A percentile compares a stretch with the other conserved stretches of the same genome.
phyloP scores from a whole-genome alignment of 2,797 vertebrate species.

The Gadopsis marmoratus region DNA sequence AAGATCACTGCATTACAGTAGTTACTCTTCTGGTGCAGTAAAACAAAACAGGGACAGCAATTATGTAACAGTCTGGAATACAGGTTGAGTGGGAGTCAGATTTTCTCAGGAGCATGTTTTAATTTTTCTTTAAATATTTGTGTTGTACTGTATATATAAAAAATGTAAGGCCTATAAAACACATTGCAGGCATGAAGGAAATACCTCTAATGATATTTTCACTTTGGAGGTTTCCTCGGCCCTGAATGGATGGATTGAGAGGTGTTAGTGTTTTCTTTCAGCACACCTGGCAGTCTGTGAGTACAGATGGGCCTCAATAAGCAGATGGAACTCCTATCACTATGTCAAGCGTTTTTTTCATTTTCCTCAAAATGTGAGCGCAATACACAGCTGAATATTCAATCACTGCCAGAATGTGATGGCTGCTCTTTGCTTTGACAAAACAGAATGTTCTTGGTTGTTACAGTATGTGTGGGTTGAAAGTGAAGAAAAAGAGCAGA shows the following conservation, averaged over 20 bases:
- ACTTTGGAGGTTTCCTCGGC: conserved; percentile 31
- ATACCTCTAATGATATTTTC: conserved; percentile 12
- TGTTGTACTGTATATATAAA: conserved; percentile 4
- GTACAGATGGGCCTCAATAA: conserved; percentile 54
- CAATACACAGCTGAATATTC: conserved; percentile 39
- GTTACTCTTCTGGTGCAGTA: conserved; percentile 41
- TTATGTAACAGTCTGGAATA: conserved; percentile 57
- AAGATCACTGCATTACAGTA: conserved; percentile 36
- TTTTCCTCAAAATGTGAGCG: conserved; percentile 40
- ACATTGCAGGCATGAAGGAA: conserved; percentile 22
- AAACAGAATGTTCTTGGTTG: conserved; percentile 66
- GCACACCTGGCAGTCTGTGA: conserved; percentile 54
- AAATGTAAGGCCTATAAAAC: conserved; percentile 15
- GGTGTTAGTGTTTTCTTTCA: conserved; percentile 36
- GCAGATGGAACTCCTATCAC: conserved; percentile 56
- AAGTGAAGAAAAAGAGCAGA: conserved; percentile 46
- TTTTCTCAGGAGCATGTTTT: conserved; percentile 32
- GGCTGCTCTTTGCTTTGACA: conserved; percentile 58
- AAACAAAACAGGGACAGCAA: conserved; percentile 48
- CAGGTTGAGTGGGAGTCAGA: conserved; percentile 57
- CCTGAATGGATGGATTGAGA: conserved; percentile 42
- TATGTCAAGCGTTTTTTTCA: conserved; percentile 66
- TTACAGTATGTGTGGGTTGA: conserved; percentile 76
- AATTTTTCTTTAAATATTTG: conserved; percentile 15
- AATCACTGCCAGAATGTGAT: conserved; percentile 40